phyloP scores from a whole-genome alignment of 2,113 vertebrate species.

The Leptobrachium leishanense region DNA sequence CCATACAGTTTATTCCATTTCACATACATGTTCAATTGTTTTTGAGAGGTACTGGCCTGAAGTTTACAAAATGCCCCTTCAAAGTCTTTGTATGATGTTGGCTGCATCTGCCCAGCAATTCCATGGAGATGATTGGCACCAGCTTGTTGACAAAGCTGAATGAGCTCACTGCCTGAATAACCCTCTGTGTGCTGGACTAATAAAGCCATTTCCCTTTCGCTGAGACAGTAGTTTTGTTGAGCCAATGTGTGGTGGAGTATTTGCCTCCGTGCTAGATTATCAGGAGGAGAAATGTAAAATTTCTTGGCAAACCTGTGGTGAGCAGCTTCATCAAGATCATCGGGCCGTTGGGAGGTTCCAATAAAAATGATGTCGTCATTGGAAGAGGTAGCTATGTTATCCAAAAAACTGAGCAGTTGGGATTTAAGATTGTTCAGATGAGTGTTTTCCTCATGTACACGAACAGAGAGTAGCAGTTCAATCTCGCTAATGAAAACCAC shows the following conservation, averaged over 20 bases:
- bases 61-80: slow-evolving; percentile 91
- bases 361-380: slow-evolving; percentile 77
- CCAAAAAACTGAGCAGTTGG: slow-evolving; percentile 80
- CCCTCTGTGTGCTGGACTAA: slow-evolving; percentile 88
- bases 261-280: slow-evolving; percentile 75
- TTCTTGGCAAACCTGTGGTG: slow-evolving; percentile 84
- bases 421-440: slow-evolving; percentile 65
- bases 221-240: slow-evolving; percentile 78
- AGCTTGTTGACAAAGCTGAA: slow-evolving; percentile 87
- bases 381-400: slow-evolving; percentile 73
- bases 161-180: slow-evolving; percentile 81
- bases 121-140: slow-evolving; percentile 66
- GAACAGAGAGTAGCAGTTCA: slow-evolving; percentile 72
- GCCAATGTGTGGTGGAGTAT: slow-evolving; percentile 84
- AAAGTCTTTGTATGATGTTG: slow-evolving; percentile 84
- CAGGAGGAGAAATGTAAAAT: slow-evolving; percentile 83
- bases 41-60: slow-evolving; percentile 76
- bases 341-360: slow-evolving; percentile 82
- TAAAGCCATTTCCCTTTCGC: slow-evolving; percentile 80
- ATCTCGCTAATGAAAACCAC: slow-evolving; percentile 87
- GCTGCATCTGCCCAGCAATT: slow-evolving; percentile 69
- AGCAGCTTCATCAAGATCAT: slow-evolving; percentile 83
- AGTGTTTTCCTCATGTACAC: slow-evolving; percentile 54
- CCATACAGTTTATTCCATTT: slow-evolving; percentile 95
- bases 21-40: slow-evolving; percentile 86